Conservation (phyloP, 2,797 vertebrate species). For the Taenioides sp. region DNA sequence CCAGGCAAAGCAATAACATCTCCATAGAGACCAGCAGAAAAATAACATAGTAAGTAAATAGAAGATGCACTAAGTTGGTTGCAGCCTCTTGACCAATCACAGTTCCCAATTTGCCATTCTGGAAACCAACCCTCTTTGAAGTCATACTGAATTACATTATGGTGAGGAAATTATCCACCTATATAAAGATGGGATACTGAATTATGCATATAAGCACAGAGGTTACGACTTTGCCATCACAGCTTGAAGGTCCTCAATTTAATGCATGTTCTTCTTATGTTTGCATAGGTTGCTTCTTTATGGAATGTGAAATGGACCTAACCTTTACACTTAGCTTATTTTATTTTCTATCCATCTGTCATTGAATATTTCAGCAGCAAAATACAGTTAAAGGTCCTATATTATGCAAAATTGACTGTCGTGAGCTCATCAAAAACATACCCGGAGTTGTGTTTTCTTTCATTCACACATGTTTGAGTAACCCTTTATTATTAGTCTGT, state of each 20-base stretch:
- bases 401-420: too few relatives aligned
- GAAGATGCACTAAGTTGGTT: neutral
- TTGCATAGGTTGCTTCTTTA: neutral
- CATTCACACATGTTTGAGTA: too few relatives aligned
- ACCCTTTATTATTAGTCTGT: too few relatives aligned
- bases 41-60: too few relatives aligned
- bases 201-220: too few relatives aligned
- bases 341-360: conserved; percentile 23
- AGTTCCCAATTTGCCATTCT: neutral
- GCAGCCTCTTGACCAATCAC: neutral
- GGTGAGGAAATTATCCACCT: neutral
- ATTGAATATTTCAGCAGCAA: conserved; percentile 31
- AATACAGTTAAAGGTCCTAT: conserved; percentile 23
- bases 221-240: too few relatives aligned
- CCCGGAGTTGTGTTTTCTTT: too few relatives aligned
- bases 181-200: neutral
- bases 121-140: neutral
- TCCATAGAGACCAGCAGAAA: neutral
- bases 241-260: neutral
- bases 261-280: neutral
- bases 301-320: neutral
- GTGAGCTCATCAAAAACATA: too few relatives aligned
- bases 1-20: neutral
- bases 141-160: neutral
- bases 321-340: neutral